phyloP scores from a whole-genome alignment of 2,113 vertebrate species.

The Psettodes erumei region DNA sequence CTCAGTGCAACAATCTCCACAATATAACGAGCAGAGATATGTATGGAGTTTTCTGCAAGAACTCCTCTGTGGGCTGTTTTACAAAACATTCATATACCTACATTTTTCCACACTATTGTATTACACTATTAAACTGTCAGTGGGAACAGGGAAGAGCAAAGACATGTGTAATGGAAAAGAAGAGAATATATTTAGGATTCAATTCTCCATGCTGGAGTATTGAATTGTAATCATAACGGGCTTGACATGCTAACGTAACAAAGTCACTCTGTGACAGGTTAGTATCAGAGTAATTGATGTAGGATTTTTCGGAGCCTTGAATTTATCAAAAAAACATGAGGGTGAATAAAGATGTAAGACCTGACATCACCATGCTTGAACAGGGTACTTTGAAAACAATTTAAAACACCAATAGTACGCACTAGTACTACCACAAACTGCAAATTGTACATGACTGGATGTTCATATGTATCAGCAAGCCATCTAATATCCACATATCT shows the following conservation, averaged over 20 bases:
- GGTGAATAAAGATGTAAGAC: slow-evolving; percentile 48
- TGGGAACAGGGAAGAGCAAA: slow-evolving; percentile 41
- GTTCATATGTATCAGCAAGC: slow-evolving; percentile 19
- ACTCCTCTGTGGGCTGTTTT: slow-evolving; percentile 36
- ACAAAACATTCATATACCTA: slow-evolving; percentile 37
- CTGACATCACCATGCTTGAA: slow-evolving; percentile 8
- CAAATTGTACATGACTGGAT: slow-evolving; percentile 12
- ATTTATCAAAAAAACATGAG: slow-evolving; percentile 57
- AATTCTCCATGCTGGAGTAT: slow-evolving; percentile 14
- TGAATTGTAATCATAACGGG: slow-evolving; percentile 46
- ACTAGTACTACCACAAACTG: slow-evolving; percentile 1
- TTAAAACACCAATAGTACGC: slow-evolving; percentile 30
- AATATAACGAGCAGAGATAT: slow-evolving; percentile 18
- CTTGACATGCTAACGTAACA: slow-evolving; percentile 58
- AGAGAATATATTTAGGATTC: slow-evolving; percentile 49
- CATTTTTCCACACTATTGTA: slow-evolving; percentile 46
- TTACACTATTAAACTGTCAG: slow-evolving; percentile 63
- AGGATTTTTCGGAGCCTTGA: slow-evolving; percentile 48
- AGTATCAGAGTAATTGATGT: slow-evolving; percentile 56
- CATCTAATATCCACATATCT: not conserved
- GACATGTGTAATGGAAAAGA: slow-evolving; percentile 47
- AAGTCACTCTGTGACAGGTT: slow-evolving; percentile 62
- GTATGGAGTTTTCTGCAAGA: slow-evolving; percentile 21
- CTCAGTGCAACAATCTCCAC: not conserved
- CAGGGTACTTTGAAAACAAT: slow-evolving; percentile 35